Evolutionary conservation across 2,113 vertebrate species (phyloP).

Genomic region (Elachura formosa): DNA sequence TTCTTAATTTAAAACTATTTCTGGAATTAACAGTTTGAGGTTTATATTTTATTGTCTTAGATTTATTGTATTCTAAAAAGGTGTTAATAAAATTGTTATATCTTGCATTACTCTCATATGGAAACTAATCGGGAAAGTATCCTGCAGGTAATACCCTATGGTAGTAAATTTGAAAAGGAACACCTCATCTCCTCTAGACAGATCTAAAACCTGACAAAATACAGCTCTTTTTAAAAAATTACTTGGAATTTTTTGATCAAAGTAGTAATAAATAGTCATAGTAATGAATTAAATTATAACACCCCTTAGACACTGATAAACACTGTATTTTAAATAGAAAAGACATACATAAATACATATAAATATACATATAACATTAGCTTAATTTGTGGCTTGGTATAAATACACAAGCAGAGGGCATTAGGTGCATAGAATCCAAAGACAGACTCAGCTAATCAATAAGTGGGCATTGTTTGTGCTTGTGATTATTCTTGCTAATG

Average conservation of each 20-base stretch:
- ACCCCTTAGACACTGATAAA: neutral
- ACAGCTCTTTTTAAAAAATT: neutral
- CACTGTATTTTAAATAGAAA: neutral
- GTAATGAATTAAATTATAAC: neutral
- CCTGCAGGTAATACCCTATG: neutral
- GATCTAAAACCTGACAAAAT: neutral
- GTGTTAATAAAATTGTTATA: neutral
- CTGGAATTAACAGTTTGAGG: neutral
- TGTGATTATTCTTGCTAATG: constrained; percentile 23
- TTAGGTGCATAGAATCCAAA: neutral
- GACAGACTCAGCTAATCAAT: neutral
- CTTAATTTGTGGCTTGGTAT: neutral
- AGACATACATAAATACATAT: neutral
- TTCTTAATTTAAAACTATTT: neutral
- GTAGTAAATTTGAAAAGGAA: neutral
- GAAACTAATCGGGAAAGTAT: neutral
- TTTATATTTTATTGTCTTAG: neutral
- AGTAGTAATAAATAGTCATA: neutral
- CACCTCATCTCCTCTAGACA: neutral
- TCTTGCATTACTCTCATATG: neutral
- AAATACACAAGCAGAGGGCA: neutral
- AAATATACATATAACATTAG: neutral
- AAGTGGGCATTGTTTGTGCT: neutral
- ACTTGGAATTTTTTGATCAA: neutral
- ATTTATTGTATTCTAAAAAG: neutral